A percentile compares a stretch with the other conserved stretches of the same genome.
Evolutionary conservation across 2,113 vertebrate species (phyloP).

Genomic region (Apus apus): DNA sequence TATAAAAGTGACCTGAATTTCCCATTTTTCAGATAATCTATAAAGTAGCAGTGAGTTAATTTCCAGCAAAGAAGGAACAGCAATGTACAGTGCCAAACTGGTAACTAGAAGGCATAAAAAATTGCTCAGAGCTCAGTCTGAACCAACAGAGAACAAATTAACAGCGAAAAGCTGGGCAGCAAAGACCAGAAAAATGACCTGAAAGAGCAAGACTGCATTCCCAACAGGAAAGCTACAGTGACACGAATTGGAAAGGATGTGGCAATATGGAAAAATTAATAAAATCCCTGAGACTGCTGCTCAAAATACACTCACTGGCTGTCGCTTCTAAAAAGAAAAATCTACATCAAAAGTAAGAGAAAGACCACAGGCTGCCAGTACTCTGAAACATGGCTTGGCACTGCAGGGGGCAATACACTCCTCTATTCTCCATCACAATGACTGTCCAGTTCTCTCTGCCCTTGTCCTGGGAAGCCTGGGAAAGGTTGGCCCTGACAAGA

Average conservation of each 20-base stretch:
- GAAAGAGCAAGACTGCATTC: background rate
- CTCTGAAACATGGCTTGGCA: background rate
- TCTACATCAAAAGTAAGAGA: background rate
- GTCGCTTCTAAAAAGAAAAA: background rate
- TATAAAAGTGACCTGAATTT: background rate
- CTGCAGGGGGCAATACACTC: background rate
- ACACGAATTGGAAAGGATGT: background rate
- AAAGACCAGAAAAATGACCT: background rate
- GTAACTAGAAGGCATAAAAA: background rate
- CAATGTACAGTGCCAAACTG: background rate
- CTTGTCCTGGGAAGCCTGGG: background rate
- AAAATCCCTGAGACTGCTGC: background rate
- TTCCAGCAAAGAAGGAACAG: background rate
- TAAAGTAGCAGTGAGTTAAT: background rate
- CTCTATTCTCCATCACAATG: background rate
- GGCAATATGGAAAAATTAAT: background rate
- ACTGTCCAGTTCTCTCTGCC: background rate
- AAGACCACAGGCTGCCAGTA: background rate
- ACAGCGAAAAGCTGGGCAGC: background rate
- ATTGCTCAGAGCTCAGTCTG: background rate
- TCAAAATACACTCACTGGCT: background rate
- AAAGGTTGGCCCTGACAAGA: background rate
- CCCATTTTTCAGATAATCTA: background rate
- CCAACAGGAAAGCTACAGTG: background rate
- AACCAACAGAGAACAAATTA: background rate